Conservation (phyloP, 1,140 invertebrate genomes). For the Agraylea sexmaculata region DNA sequence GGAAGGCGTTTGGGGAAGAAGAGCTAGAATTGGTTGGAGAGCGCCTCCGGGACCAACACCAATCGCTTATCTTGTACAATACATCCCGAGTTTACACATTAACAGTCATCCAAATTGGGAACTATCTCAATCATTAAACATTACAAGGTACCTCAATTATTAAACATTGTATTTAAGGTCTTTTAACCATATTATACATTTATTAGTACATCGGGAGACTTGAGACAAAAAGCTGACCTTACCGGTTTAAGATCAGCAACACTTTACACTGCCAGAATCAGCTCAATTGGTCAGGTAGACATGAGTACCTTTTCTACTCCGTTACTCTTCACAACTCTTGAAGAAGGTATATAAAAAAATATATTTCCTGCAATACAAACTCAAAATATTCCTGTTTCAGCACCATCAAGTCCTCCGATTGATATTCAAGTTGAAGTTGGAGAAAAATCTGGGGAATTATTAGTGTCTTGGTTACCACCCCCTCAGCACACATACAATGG, state of each 20-base stretch:
- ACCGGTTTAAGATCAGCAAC: constrained; percentile 32
- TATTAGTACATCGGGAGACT: constrained; percentile 7
- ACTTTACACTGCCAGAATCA: constrained; percentile 29
- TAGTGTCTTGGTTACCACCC: constrained; percentile 43
- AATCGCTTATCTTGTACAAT: constrained; percentile 28
- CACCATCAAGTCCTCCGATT: constrained; percentile 30
- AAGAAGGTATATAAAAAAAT: constrained; percentile 28
- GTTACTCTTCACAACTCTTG: constrained; percentile 34
- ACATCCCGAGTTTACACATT: constrained; percentile 24
- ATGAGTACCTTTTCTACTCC: constrained; percentile 30
- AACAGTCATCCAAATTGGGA: constrained; percentile 25
- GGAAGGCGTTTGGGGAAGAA: constrained; percentile 27
- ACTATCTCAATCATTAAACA: constrained; percentile 27
- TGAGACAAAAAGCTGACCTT: constrained; percentile 30
- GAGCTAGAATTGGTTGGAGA: constrained; percentile 28
- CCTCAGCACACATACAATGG: constrained; percentile 58
- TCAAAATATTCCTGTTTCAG: constrained; percentile 22
- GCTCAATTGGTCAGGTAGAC: constrained; percentile 34
- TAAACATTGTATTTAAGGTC: not conserved
- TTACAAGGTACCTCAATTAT: constrained; percentile 26
- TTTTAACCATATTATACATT: not conserved
- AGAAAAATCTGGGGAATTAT: constrained; percentile 32
- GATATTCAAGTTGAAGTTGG: constrained; percentile 32
- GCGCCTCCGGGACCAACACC: constrained; percentile 26
- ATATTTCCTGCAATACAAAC: constrained; percentile 4